phyloP scores from a whole-genome alignment of 2,113 vertebrate species.

The Eudyptes chrysolophus region DNA sequence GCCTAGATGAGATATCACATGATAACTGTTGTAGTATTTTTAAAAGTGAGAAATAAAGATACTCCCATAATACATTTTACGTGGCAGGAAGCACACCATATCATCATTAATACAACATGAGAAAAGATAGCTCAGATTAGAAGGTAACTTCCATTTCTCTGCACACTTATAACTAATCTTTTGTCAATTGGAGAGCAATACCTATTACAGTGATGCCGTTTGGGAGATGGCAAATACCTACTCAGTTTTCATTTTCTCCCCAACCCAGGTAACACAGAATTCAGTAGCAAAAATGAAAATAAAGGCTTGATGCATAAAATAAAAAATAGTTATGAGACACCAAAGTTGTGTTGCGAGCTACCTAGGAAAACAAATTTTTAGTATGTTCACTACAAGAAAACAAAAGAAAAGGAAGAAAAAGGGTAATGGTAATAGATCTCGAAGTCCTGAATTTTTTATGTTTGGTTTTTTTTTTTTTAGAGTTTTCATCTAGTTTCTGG shows the following conservation, averaged over 20 bases:
- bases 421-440: neutral
- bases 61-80: neutral
- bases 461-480: neutral
- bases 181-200: neutral
- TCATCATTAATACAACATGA: neutral
- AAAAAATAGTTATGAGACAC: neutral
- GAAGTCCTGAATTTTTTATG: neutral
- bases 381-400: neutral
- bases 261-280: neutral
- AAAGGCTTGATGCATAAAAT: neutral
- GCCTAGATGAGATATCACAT: neutral
- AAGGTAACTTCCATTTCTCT: neutral
- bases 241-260: neutral
- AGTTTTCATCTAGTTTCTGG: neutral
- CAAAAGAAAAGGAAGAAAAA: neutral
- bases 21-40: neutral
- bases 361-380: neutral
- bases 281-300: neutral
- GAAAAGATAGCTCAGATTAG: neutral
- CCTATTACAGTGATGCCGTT: neutral
- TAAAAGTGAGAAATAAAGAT: neutral
- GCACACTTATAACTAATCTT: neutral
- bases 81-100: neutral
- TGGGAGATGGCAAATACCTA: neutral
- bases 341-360: neutral